Conservation (phyloP, 2,113 vertebrate species). For the Rhea pennata region DNA sequence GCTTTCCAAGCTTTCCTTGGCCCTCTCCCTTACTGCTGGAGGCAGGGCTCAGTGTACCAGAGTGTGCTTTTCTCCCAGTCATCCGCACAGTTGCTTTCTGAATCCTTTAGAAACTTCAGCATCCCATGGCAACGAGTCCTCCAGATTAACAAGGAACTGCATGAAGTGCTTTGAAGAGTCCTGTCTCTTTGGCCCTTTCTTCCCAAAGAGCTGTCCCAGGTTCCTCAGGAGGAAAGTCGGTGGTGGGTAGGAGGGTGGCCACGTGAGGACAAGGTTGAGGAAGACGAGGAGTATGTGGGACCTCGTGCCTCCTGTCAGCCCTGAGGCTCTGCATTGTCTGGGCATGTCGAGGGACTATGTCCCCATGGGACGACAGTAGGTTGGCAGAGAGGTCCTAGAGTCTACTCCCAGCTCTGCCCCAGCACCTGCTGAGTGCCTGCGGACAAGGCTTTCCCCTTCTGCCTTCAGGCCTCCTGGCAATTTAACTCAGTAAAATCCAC, state of each 20-base stretch:
- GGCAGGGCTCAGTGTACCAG: background rate
- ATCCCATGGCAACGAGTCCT: background rate
- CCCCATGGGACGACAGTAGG: background rate
- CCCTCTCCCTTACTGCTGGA: too few species aligned
- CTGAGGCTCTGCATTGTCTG: background rate
- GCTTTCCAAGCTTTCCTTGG: background rate
- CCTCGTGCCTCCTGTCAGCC: background rate
- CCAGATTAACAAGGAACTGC: too few species aligned
- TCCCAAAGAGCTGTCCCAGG: background rate
- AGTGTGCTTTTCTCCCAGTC: background rate
- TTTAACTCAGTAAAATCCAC: background rate
- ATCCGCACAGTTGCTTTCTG: fast-evolving
- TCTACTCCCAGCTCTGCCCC: background rate
- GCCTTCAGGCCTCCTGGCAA: fast-evolving
- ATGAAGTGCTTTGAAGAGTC: background rate
- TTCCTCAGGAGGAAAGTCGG: too few species aligned
- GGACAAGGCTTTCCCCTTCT: background rate
- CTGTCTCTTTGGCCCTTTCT: background rate
- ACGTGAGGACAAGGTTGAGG: background rate
- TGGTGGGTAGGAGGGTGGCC: too few species aligned
- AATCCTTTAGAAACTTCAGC: background rate
- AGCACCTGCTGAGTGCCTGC: background rate
- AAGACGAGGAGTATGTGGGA: background rate
- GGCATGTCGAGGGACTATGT: fast-evolving
- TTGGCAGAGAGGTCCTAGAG: background rate